Conservation (phyloP, 2,113 vertebrate genomes). For the Cheirogaleus medius region DNA sequence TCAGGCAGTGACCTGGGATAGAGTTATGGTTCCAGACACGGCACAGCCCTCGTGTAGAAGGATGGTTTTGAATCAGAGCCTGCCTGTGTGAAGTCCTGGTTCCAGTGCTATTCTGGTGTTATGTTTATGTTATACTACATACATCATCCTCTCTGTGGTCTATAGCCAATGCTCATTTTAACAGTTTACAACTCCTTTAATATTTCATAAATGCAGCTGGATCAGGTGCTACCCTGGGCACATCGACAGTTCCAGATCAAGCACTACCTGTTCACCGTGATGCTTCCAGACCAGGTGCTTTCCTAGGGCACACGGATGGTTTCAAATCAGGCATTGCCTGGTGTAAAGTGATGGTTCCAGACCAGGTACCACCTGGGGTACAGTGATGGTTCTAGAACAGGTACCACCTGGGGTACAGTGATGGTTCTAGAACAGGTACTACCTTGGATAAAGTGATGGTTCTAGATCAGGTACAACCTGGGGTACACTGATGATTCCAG, state of each 20-base stretch:
- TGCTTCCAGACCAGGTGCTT: rapidly evolving
- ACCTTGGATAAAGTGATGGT: neutral
- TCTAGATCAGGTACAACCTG: neutral
- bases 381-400: no score
- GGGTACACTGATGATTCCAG: neutral
- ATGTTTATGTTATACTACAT: rapidly evolving
- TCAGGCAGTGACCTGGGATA: no score
- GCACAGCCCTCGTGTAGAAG: neutral
- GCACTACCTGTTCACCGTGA: neutral
- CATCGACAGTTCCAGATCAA: neutral
- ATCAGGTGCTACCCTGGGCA: neutral
- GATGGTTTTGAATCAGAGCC: neutral
- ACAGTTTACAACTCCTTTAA: neutral
- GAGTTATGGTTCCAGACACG: rapidly evolving
- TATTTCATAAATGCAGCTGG: neutral
- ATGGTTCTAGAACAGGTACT: no score
- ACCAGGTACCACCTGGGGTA: neutral
- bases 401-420: no score
- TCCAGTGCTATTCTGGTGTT: neutral
- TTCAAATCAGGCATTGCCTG: no score
- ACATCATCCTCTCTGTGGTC: neutral
- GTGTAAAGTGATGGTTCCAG: neutral
- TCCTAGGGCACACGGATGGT: neutral
- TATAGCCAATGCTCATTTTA: neutral
- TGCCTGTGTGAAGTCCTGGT: neutral